Conservation (phyloP, 1,140 invertebrate genomes). For the Macrobrachium nipponense region DNA sequence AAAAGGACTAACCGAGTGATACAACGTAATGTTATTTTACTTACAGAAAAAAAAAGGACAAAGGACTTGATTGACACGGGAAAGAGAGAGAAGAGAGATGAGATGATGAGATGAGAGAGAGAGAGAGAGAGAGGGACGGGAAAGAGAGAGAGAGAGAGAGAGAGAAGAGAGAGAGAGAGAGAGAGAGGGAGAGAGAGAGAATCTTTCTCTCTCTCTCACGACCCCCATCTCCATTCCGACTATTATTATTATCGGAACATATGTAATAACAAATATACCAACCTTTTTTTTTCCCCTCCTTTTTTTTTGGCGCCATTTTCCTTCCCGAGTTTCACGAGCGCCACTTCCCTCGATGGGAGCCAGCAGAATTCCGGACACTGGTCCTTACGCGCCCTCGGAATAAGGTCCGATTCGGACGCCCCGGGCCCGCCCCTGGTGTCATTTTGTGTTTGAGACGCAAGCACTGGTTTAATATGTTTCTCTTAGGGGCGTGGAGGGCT, state of each 20-base stretch:
- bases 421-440: conserved; percentile 9
- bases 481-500: neutral
- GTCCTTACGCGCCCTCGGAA: neutral
- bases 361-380: neutral
- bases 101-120: too few species aligned
- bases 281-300: neutral
- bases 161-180: neutral
- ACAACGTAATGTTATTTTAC: too few species aligned
- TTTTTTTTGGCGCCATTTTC: neutral
- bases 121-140: neutral
- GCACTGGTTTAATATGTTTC: conserved; percentile 45
- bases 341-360: neutral
- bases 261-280: conserved; percentile 23
- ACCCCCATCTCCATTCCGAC: neutral
- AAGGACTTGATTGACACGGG: neutral
- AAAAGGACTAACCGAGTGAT: too few species aligned
- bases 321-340: neutral
- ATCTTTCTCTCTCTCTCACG: neutral
- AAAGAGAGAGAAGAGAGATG: neutral
- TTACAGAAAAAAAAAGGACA: neutral
- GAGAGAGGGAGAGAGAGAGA: neutral
- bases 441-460: conserved; percentile 33
- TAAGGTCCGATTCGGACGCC: neutral
- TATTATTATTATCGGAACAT: conserved; percentile 12
- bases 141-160: neutral